Evolutionary conservation across 2,113 vertebrate genomes (phyloP).

Genomic region (Pituophis catenifer): DNA sequence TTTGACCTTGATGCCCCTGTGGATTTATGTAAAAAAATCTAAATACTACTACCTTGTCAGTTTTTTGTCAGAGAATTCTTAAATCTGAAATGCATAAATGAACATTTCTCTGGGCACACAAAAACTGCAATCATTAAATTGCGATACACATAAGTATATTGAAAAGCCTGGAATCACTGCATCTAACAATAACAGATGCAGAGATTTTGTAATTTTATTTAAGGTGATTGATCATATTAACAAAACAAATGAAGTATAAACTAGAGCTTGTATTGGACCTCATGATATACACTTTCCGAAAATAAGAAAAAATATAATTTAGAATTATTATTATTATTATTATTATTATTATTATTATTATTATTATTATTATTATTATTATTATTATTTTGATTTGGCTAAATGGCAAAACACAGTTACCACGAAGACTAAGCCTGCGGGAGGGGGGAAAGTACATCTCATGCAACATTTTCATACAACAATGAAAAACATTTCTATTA

Average conservation of each 20-base stretch:
- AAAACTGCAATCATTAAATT: neutral
- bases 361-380: too few relatives aligned
- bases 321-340: too few relatives aligned
- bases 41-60: neutral
- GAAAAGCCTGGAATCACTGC: neutral
- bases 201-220: neutral
- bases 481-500: neutral
- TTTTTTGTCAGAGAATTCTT: neutral
- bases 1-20: neutral
- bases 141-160: neutral
- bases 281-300: neutral
- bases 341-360: too few relatives aligned
- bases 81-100: neutral
- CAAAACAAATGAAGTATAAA: neutral
- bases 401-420: neutral
- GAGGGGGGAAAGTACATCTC: neutral
- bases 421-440: neutral
- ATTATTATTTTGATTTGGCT: neutral
- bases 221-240: neutral
- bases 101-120: neutral
- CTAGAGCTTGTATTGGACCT: neutral
- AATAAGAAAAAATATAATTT: neutral
- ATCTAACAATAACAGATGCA: neutral
- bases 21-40: neutral
- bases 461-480: neutral